Evolutionary conservation across 2,113 vertebrate genomes (phyloP), one percentile per base, ranked within the genome.

Genomic region (Synodontis membranacea): DNA sequence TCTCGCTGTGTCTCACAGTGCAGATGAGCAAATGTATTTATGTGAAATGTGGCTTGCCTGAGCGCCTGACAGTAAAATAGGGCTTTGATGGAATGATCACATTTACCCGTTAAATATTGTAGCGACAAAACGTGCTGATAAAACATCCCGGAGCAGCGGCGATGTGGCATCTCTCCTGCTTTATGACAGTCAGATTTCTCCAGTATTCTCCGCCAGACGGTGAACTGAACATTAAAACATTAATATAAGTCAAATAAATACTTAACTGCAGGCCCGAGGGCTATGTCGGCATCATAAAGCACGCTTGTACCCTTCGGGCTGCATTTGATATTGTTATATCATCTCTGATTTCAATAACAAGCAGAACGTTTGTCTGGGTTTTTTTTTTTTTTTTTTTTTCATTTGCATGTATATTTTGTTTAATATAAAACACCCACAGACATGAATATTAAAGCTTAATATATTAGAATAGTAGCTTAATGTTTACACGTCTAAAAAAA

Each of bases 241-340:
- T 81, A 56, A 75, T 56, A 31, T 64, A 82, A 83, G 80, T 80
- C 80, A 79, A 87, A 89, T 87, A 83, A 89, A 87, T 81, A 83
- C 66, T 89, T 83, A 66, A 83, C 46, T 56, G 50, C 50, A 70
- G 39, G 44, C 72, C 88, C 17, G 60, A 86, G 86, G 86, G 50
- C 28, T 17, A 8, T 79, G 48, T 72, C 17, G 58, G 81, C 42
- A 34, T 86, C 70, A 82, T 44, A 62, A 74, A 82, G 48, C 48
- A 28, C 14, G n/a, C 19, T 75, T 44, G 48, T 66, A 60, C 39
- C 82, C 56, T 34, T 62, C 39, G 37, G 9, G 64, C 34, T 85
- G 60, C 31, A 54, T 83, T 85, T 83, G 50, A 72, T 87, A 52
- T 46, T 78, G 74, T 87, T 78, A 64, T 9, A 46, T 84, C 60